Evolutionary conservation across 2,888 invertebrate species (phyloP).

Genomic region (Syritta pipiens): DNA sequence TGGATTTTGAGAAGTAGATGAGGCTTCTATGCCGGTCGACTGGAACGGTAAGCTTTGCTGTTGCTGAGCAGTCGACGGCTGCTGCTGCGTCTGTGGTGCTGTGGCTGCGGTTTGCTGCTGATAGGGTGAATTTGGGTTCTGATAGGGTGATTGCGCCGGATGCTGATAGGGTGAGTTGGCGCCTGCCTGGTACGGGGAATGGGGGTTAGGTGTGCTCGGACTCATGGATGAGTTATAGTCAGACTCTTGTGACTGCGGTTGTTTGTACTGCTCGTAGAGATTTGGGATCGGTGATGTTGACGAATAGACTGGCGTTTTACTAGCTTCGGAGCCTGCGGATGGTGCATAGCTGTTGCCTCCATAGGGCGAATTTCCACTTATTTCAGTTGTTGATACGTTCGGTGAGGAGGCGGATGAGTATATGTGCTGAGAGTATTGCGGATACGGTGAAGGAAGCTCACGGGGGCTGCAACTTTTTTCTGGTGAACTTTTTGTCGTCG

Average conservation of each 20-base stretch:
- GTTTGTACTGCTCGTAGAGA: slow-evolving; percentile 82
- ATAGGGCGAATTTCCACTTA: slow-evolving; percentile 77
- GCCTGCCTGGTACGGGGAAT: slow-evolving; percentile 81
- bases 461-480: slow-evolving; percentile 91
- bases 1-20: slow-evolving; percentile 72
- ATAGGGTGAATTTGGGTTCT: slow-evolving; percentile 77
- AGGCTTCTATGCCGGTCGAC: slow-evolving; percentile 76
- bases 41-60: slow-evolving; percentile 75
- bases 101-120: slow-evolving; percentile 72
- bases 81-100: slow-evolving; percentile 41
- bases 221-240: slow-evolving; percentile 82
- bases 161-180: slow-evolving; percentile 79
- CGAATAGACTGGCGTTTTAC: slow-evolving; percentile 77
- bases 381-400: slow-evolving; percentile 79
- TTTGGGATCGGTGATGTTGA: slow-evolving; percentile 77
- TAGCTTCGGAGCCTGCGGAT: slow-evolving; percentile 76
- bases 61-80: slow-evolving; percentile 73
- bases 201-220: slow-evolving; percentile 81
- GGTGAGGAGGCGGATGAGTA: slow-evolving; percentile 82
- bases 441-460: slow-evolving; percentile 84
- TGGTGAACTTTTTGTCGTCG: slow-evolving; percentile 90
- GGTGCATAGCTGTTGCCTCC: slow-evolving; percentile 78
- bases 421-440: slow-evolving; percentile 82
- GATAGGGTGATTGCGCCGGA: slow-evolving; percentile 79
- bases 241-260: slow-evolving; percentile 80